phyloP scores from a whole-genome alignment of 2,113 vertebrate species.

The Polypterus bichir region DNA sequence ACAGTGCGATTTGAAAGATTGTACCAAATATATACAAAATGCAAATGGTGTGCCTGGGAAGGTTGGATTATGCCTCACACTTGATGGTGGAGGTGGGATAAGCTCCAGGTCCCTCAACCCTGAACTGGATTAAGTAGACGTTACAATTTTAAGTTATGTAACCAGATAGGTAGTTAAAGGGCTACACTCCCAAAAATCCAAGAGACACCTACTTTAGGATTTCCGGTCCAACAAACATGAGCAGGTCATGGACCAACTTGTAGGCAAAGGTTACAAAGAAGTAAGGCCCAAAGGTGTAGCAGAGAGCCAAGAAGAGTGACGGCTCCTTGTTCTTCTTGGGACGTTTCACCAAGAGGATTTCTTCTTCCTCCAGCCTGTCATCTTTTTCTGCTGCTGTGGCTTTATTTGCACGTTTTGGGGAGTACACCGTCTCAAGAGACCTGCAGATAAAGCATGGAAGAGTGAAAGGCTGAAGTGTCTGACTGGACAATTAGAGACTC shows the following conservation, averaged over 20 bases:
- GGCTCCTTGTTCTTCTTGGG: constrained; percentile 49
- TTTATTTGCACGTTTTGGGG: constrained; percentile 32
- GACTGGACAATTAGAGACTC: neutral
- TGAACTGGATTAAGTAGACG: no score
- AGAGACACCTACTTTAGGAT: constrained; percentile 65
- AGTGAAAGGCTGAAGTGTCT: neutral
- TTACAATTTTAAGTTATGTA: no score
- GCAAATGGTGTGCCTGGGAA: no score
- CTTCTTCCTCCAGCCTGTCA: constrained; percentile 59
- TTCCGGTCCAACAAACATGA: constrained; percentile 84
- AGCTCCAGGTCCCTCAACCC: no score
- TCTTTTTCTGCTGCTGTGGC: constrained; percentile 23
- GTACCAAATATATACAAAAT: no score
- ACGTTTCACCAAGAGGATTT: constrained; percentile 65
- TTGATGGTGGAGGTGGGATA: no score
- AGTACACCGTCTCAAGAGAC: constrained; percentile 46
- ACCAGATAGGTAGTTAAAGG: no score
- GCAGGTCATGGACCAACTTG: constrained; percentile 78
- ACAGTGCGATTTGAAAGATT: no score
- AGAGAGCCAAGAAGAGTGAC: constrained; percentile 76
- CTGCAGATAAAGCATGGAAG: constrained; percentile 18
- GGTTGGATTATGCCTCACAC: no score
- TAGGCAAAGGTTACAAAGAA: constrained; percentile 86
- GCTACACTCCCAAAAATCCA: no score
- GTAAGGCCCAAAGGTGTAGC: constrained; percentile 82